Base-by-base conservation (phyloP, 1,140 invertebrate species). In the Lepidurus couesii region DNA sequence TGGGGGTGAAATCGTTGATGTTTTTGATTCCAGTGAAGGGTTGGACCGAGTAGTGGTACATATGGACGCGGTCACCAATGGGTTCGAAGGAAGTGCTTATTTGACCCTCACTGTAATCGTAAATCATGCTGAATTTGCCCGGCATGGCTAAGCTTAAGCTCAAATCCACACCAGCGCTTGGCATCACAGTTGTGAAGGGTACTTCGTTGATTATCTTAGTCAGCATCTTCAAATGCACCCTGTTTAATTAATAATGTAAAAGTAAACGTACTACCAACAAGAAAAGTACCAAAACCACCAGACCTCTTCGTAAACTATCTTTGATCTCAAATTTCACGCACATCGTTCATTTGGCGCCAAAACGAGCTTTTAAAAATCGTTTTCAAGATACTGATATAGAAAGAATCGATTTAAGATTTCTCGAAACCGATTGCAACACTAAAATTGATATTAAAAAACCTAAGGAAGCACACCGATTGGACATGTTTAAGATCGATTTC, bases 11-110 rank as follows among this genome's bases (percentile, higher is more conserved):
- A 45, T 79, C 78, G 24, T 74, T 75, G n/a, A 79, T 11, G 24
- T 75, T 79, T 43, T 75, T 74, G 73, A 79, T 47, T 24, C 73
- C 75, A 42, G 78, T 79, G 78, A 75, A 79, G 9, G 78, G 78
- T 10, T 43, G 47, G 42, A 75, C 44, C 7, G 73, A 42, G 34
- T 79, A 74, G 24, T 74, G 78, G 13, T 26, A 21, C 3, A 79
- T 6, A 34, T 75, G 78, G 10, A 79, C 13, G 16, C 73, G 74
- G 73, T 75, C 65, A 42, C 78, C 78, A 3, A 79, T 34, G 26
- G 75, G 75, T 47, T 47, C 74, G 73, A 74, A 79, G 21, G 43
- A 74, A 10, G 74, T 75, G 42, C 75, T 44, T 34, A 79, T 24
- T 44, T 79, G 44, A 44, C 65, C 78, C 16, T 75, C 44, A 13